Base-by-base conservation (phyloP, 2,797 vertebrate species). In the Bucorvus abyssinicus region DNA sequence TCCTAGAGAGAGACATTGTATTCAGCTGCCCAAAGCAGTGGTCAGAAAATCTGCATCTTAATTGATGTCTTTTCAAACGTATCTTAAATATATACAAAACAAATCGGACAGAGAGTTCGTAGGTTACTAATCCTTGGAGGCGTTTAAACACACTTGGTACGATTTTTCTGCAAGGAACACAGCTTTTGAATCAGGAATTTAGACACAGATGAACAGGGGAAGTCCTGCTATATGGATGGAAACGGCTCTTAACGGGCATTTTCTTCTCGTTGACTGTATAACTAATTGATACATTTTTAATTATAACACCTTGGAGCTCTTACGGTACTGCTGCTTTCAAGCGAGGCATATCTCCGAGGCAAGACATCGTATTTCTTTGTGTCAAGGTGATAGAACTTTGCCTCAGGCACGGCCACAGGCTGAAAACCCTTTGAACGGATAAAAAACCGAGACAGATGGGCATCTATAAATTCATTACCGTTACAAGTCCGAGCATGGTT, bases 381-480 rank as follows among this genome's bases (percentile, higher is more conserved):
- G 96, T 97, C 96, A 96, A n/a, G 88, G 94, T 97, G 94, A 96
- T 97, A 68, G 93, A 96, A 92, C 93, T 93, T 97, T 95, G 97
- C 98, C 95, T 96, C 49, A 64, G 97, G 97, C 96, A 87, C 52
- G 81, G 94, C 97, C 95, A 80, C 73, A 50, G 95, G 97, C 96
- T 94, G 92, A 86, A 96, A 97, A 90, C 64, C 77, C 90, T 97
- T 96, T 79, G 94, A 97, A 76, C 91, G 94, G 89, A 95, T 95
- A 96, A 96, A 91, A 96, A 95, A 17, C 19, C 12, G 55, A 95
- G 89, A 92, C 94, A 97, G 95, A 96, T 93, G 92, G 87, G 75
- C 56, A 78, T 89, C 94, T 95, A 42, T 94, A 92, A 96, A 38
- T 95, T 95, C 74, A 91, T 96, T 93, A 73, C 45, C 32, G 45